These are phyloP conservation scores for Siniperca chuatsi DNA, from an alignment of 2,113 vertebrate species.

Conservation along the genomic window DNA sequence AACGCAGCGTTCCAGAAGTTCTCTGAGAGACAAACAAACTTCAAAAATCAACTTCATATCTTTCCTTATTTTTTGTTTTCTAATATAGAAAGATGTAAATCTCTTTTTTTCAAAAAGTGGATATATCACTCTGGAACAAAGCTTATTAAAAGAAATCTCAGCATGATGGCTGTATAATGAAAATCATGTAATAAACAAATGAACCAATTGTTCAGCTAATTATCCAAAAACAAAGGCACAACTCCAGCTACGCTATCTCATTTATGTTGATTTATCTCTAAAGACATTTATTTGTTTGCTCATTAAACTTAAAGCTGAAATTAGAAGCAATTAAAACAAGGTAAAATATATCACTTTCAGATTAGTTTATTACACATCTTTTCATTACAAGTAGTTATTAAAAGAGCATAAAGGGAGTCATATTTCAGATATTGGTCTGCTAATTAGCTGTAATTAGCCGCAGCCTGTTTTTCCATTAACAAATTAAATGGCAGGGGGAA, in stretches of 20 bases:
- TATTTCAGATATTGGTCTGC: constrained; percentile 29
- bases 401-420: constrained; percentile 34
- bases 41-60: neutral
- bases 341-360: constrained; percentile 37
- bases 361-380: constrained; percentile 34
- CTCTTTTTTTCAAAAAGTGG: neutral
- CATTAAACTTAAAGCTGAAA: constrained; percentile 52
- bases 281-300: constrained; percentile 30
- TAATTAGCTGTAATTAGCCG: constrained; percentile 58
- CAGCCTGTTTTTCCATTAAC: constrained; percentile 23
- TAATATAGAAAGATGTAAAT: neutral
- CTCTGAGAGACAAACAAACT: constrained; percentile 78
- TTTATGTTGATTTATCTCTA: constrained; percentile 66
- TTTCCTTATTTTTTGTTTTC: neutral
- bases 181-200: constrained; percentile 70
- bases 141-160: constrained; percentile 58
- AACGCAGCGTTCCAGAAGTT: constrained; percentile 97
- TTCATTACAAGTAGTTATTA: constrained; percentile 45
- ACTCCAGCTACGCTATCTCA: constrained; percentile 48
- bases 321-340: constrained; percentile 57
- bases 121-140: constrained; percentile 43
- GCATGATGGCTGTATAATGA: constrained; percentile 59
- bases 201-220: constrained; percentile 70
- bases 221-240: constrained; percentile 61
- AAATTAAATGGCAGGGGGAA: constrained; percentile 15